Evolutionary conservation across 2,888 invertebrate genomes (phyloP).

Genomic region (Xestobium rufovillosum): DNA sequence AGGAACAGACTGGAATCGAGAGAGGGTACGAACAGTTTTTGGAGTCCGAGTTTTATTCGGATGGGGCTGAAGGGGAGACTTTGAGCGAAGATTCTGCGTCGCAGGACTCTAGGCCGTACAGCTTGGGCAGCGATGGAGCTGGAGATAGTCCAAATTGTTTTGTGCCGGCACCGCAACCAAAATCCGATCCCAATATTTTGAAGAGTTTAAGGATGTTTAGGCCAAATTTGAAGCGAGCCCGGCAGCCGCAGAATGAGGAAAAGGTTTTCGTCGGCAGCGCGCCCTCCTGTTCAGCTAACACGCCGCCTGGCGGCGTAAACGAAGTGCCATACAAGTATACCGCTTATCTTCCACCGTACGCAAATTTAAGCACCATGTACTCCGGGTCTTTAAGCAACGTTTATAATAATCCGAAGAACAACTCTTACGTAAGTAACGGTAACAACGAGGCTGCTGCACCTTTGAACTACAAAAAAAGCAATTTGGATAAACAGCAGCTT

Average conservation of each 20-base stretch:
- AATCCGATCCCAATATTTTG: constrained; percentile 47
- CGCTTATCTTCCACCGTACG: too few species aligned
- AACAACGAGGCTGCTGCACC: too few species aligned
- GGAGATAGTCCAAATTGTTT: constrained; percentile 26
- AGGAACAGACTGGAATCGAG: constrained; percentile 33
- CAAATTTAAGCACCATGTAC: too few species aligned
- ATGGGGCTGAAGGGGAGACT: constrained; percentile 29
- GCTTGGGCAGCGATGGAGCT: constrained; percentile 44
- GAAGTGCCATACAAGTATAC: too few species aligned
- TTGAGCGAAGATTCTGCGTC: constrained; percentile 45
- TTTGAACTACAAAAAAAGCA: too few species aligned
- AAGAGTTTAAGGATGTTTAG: constrained; percentile 49
- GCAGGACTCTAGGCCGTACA: constrained; percentile 44
- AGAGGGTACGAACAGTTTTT: constrained; percentile 34
- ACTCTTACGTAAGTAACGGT: too few species aligned
- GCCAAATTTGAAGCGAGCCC: constrained; percentile 36
- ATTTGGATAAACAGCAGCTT: too few species aligned
- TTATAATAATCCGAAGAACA: too few species aligned
- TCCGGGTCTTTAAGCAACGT: too few species aligned
- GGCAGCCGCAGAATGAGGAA: neutral
- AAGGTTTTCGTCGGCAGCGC: too few species aligned
- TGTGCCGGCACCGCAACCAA: constrained; percentile 25
- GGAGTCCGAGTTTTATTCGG: constrained; percentile 28
- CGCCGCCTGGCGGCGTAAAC: too few species aligned
- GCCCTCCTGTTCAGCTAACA: too few species aligned